Conservation (phyloP, 2,888 invertebrate species). For the Nineta flava region DNA sequence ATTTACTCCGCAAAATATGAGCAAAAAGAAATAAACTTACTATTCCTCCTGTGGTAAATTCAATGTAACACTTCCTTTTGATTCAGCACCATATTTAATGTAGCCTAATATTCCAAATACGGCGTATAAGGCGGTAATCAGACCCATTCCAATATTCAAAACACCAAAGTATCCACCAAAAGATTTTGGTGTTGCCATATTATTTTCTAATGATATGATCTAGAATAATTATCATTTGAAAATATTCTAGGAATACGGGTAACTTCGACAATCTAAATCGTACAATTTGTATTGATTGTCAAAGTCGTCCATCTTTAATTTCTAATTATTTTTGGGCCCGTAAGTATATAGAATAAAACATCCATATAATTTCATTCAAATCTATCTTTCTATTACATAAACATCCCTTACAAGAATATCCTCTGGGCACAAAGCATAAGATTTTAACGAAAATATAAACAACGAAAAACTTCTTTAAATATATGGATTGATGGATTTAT, state of each 20-base stretch:
- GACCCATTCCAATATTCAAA: constrained; percentile 63
- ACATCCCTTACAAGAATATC: too few species aligned
- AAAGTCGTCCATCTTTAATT: not conserved
- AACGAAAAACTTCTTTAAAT: too few species aligned
- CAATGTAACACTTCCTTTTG: constrained; percentile 63
- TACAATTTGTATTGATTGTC: not conserved
- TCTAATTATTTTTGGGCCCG: too few species aligned
- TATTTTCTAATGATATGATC: constrained; percentile 83
- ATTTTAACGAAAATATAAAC: too few species aligned
- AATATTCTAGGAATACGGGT: not conserved
- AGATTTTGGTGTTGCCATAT: constrained; percentile 68
- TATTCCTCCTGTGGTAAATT: constrained; percentile 48
- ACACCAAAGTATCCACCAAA: constrained; percentile 67
- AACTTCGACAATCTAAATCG: not conserved
- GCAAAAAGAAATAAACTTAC: constrained; percentile 27
- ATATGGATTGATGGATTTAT: too few species aligned
- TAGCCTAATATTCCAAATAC: constrained; percentile 74
- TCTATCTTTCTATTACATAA: too few species aligned
- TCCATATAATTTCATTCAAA: too few species aligned
- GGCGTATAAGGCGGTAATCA: constrained; percentile 62
- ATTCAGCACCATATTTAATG: constrained; percentile 53
- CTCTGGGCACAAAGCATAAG: too few species aligned
- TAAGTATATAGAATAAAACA: too few species aligned
- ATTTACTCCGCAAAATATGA: not conserved
- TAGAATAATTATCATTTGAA: constrained; percentile 24